Percentiles rank a stretch among this genome's conserved stretches.
phyloP scores from a whole-genome alignment of 2,888 invertebrate species.

The Brachyptera risi region DNA sequence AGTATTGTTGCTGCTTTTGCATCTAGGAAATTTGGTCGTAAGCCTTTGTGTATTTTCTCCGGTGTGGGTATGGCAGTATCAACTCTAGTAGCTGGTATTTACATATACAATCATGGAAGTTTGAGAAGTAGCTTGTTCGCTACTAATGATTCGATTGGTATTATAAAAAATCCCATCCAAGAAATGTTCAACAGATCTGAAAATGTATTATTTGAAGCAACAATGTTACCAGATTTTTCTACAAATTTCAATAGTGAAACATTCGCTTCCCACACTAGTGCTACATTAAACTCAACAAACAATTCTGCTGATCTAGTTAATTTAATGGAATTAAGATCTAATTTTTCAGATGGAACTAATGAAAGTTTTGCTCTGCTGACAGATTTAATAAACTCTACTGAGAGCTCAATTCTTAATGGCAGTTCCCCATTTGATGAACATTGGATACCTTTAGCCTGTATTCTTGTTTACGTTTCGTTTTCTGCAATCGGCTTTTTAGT shows the following conservation, averaged over 20 bases:
- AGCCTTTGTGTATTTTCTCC: conserved; percentile 49
- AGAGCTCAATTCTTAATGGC: too few relatives aligned
- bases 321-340: not conserved
- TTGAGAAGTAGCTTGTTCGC: not conserved
- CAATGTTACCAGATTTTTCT: not conserved
- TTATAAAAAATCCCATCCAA: too few relatives aligned
- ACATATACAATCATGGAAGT: conserved; percentile 33
- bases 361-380: too few relatives aligned
- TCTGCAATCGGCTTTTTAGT: conserved; percentile 53
- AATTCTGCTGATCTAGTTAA: not conserved
- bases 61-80: conserved; percentile 52
- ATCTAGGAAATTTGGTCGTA: conserved; percentile 49
- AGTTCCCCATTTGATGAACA: too few relatives aligned
- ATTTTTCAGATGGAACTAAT: not conserved
- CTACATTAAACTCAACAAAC: not conserved
- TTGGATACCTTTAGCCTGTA: conserved; percentile 46
- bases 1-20: conserved; percentile 49
- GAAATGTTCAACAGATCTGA: too few relatives aligned
- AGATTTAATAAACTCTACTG: too few relatives aligned
- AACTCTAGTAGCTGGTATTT: conserved; percentile 44
- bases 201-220: too few relatives aligned
- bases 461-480: conserved; percentile 51
- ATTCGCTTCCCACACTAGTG: not conserved
- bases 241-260: not conserved
- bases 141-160: too few relatives aligned